Percentiles rank a stretch among this genome's conserved stretches.
Evolutionary conservation across 2,888 invertebrate genomes (phyloP).

Genomic region (Caenorhabditis sulstoni): DNA sequence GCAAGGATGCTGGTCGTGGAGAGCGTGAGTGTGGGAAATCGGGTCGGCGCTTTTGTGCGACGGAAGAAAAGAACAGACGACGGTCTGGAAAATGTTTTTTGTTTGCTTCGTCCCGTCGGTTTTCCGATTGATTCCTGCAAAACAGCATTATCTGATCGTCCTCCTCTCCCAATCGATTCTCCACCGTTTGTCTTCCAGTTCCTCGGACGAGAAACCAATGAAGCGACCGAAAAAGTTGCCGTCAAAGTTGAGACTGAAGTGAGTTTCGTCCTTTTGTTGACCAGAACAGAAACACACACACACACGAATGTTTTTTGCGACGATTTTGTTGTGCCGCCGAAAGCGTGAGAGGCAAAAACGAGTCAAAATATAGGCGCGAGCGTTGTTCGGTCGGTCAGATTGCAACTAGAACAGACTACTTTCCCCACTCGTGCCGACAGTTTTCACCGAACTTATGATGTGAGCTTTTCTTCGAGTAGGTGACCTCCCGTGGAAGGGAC

Average conservation of each 20-base stretch:
- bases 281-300: background rate
- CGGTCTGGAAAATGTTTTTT: conserved; percentile 19
- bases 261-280: conserved; percentile 27
- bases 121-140: conserved; percentile 17
- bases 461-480: background rate
- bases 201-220: conserved; percentile 44
- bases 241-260: conserved; percentile 51
- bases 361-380: background rate
- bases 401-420: background rate
- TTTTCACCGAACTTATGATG: too few relatives aligned
- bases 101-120: conserved; percentile 3
- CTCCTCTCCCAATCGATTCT: too few relatives aligned
- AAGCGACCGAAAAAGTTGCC: conserved; percentile 54
- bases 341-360: background rate
- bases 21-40: conserved; percentile 30
- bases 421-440: too few relatives aligned
- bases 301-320: background rate
- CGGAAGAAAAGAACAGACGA: background rate
- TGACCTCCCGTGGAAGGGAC: background rate
- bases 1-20: conserved; percentile 55
- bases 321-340: too few relatives aligned
- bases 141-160: too few relatives aligned
- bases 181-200: too few relatives aligned
- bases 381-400: background rate
- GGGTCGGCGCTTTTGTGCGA: background rate